These are phyloP conservation scores for Phalanger gymnotis DNA, from an alignment of 2,797 vertebrate species.

Conservation along the genomic window DNA sequence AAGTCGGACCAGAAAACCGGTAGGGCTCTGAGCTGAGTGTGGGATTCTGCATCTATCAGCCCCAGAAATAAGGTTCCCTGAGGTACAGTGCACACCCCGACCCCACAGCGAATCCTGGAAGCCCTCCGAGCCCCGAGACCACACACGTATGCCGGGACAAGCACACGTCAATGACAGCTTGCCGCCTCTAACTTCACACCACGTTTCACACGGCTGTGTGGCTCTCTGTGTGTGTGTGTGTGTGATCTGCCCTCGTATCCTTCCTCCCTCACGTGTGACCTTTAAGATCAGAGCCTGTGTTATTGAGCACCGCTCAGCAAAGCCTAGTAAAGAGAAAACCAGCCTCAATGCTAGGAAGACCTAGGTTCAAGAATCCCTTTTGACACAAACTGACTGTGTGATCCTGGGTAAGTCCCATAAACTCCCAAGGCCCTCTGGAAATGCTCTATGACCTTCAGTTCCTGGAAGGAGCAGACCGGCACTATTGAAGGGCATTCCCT, in stretches of 20 bases:
- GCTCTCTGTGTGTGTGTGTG: too few species aligned
- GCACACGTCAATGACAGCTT: constrained; percentile 50
- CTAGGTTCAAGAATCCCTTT: neutral
- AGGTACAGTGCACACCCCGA: constrained; percentile 49
- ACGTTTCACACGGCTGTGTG: rapidly evolving
- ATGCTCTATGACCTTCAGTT: neutral
- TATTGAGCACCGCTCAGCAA: neutral
- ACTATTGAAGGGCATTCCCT: neutral
- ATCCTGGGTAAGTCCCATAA: neutral
- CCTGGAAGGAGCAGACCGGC: neutral
- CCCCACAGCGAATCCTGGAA: constrained; percentile 36
- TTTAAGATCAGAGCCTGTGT: neutral
- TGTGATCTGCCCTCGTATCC: constrained; percentile 47
- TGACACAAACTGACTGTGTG: neutral
- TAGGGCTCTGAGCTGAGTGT: neutral
- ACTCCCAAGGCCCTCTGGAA: neutral
- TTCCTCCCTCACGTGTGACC: constrained; percentile 22
- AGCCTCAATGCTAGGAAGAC: neutral
- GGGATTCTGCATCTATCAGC: neutral
- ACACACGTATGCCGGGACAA: constrained; percentile 47
- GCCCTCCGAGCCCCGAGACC: constrained; percentile 73
- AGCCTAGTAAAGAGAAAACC: neutral
- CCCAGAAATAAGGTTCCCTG: constrained; percentile 51
- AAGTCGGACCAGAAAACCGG: constrained; percentile 53
- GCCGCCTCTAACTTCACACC: constrained; percentile 20